Base-by-base conservation (phyloP, 2,113 vertebrate species). In the Toxotes jaculatrix region DNA sequence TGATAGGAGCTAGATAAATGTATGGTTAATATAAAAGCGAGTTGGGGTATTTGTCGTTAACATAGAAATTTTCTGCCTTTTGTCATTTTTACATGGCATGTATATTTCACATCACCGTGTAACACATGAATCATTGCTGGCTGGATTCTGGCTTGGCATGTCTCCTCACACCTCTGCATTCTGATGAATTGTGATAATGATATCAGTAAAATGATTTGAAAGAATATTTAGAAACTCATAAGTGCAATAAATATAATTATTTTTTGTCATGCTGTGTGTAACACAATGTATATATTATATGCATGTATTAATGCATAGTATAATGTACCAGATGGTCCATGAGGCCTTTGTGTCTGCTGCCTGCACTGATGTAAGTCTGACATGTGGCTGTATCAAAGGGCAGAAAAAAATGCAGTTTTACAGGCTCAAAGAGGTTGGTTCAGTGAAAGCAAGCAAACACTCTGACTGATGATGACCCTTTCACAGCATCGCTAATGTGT, bases 1-100 rank as follows among this genome's bases (percentile, higher is more conserved):
- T 83, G 84, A 78, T 77, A 65, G 72, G 67, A 61, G 59, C 60
- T 72, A 87, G 86, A 88, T 53, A 82, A 84, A 87, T 83, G 67
- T 82, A 76, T 72, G 76, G 63, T 78, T 84, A 66, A 78, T 78
- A 66, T 59, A 55, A 59, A 78, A 74, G 77, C 0, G 34, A 55
- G 56, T 47, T 55, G 42, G 47, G 60, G 78, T 66, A 75, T 80
- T 67, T 71, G 74, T 42, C 53, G 72, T 74, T 67, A 51, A 70
- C 47, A 27, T 55, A 34, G 23, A 79, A 60, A 73, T 53, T 4
- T 55, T 51, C 56, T 31, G 55, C 59, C 31, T 74, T 87, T 69
- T 23, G 47, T 85, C 69, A 75, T 82, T 82, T 77, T 64, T 66
- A 76, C 36, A 23, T 75, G 76, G 49, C 66, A 53, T 62, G 9